Evolutionary conservation across 2,888 invertebrate genomes (phyloP).

Genomic region (Mellilla xanthometata): DNA sequence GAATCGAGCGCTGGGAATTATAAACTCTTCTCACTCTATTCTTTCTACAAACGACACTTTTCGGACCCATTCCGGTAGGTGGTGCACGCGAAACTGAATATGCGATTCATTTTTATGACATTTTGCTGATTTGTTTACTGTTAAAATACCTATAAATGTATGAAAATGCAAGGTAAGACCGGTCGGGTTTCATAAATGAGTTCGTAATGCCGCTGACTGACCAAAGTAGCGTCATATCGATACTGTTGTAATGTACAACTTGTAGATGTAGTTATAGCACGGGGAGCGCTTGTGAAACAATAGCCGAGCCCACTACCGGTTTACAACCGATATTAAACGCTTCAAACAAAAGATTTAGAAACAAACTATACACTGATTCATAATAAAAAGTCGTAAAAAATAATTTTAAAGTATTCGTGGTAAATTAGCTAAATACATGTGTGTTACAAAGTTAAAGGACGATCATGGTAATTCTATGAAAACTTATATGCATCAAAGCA

Average conservation of each 20-base stretch:
- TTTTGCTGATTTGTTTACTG: slow-evolving; percentile 6
- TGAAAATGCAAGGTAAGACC: slow-evolving; percentile 7
- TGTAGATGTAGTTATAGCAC: slow-evolving; percentile 33
- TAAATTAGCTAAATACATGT: no score
- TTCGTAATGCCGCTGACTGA: slow-evolving; percentile 43
- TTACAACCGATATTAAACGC: slow-evolving; percentile 37
- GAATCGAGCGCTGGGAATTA: slow-evolving; percentile 20
- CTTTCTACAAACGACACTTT: slow-evolving; percentile 11
- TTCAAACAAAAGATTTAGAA: slow-evolving; percentile 51
- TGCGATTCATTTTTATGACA: slow-evolving; percentile 7
- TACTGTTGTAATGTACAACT: neutral
- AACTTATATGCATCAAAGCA: no score
- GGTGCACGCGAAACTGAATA: slow-evolving; percentile 19
- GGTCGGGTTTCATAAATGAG: slow-evolving; percentile 22
- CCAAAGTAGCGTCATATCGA: slow-evolving; percentile 41
- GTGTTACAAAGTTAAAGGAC: no score
- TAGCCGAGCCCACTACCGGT: slow-evolving; percentile 39
- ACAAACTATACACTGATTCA: slow-evolving; percentile 45
- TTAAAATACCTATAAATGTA: slow-evolving; percentile 1
- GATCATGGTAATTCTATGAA: no score
- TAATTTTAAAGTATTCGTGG: no score
- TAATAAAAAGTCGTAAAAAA: no score
- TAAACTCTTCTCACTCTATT: slow-evolving; percentile 13
- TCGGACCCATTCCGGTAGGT: slow-evolving; percentile 18
- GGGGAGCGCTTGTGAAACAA: slow-evolving; percentile 50